Evolutionary conservation across 1,140 invertebrate species (phyloP), one percentile per base, ranked within the genome.

Genomic region (Pachyrhynchus sulphureomaculatus): DNA sequence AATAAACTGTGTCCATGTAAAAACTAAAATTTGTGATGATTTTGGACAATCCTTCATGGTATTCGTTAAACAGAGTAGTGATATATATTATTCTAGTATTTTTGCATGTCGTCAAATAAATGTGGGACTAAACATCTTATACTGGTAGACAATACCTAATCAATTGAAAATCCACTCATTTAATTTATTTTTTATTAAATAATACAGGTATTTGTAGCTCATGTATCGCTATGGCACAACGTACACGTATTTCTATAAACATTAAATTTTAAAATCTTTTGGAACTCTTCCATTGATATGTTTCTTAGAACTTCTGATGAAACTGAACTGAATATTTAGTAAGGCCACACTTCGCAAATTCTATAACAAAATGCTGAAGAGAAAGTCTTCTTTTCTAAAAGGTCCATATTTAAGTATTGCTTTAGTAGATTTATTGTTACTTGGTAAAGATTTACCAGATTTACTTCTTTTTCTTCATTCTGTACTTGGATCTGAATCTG

Each of bases 101-200:
- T 42, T 68, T 72, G 0, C 67, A 65, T 1, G 79, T 79, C 1
- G 70, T 78, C 29, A 77, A 36, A 51, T 79, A 78, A 3, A 80
- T 54, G 21, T 76, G 69, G n/a, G 70, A 60, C 67, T 78, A 74
- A 0, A 81, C 32, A 56, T 81, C 79, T 32, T 80, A 77, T 1
- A 77, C 73, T 0, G 79, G 80, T 9, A 78, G 78, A 2, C 57
- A 72, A 58, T 79, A 79, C 8, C 78, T 67, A 1, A 72, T 45
- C 47, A 74, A 76, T 62, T 80, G 78, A 58, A 72, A 81, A 68
- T 81, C 79, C 17, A 81, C 63, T 0, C 80, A 57, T 41, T 77
- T 56, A 71, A 54, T 67, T 76, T 74, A 32, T 79, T 75, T 67
- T 79, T 71, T 4, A 80, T 68, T 62, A 79, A 74, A 65, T n/a